A percentile compares a stretch with the other conserved stretches of the same genome.
Conservation (phyloP, 2,888 invertebrate genomes). For the Pherbina coryleti region DNA sequence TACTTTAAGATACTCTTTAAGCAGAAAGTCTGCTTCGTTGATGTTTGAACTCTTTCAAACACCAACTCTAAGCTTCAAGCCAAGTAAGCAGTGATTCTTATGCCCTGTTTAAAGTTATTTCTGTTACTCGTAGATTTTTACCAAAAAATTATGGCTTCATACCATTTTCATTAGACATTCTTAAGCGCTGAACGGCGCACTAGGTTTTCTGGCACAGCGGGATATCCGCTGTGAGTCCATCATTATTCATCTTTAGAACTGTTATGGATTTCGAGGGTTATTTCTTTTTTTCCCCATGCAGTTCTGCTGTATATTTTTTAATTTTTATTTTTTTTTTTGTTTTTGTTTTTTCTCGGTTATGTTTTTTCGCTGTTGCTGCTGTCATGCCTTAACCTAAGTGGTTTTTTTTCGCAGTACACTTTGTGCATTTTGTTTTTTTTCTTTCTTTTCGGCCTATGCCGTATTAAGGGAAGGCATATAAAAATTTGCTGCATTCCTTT, state of each 20-base stretch:
- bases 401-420: constrained; percentile 19
- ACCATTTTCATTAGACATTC: constrained; percentile 4
- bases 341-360: neutral
- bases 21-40: no score
- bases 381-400: constrained; percentile 9
- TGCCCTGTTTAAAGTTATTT: no score
- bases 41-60: no score
- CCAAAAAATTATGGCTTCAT: neutral
- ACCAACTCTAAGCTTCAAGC: no score
- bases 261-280: constrained; percentile 23
- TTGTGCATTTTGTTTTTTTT: constrained; percentile 22
- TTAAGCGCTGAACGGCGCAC: neutral
- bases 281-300: neutral
- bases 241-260: constrained; percentile 17
- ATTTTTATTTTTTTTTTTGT: no score
- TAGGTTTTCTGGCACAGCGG: neutral
- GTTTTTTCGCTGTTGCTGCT: neutral
- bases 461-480: constrained; percentile 8
- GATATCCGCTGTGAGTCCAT: neutral
- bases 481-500: constrained; percentile 27
- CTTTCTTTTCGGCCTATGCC: no score
- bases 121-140: neutral
- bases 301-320: no score
- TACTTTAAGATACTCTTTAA: no score
- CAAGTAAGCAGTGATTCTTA: no score